Conservation (phyloP, 2,797 vertebrate species). For the Podarcis lilfordi region DNA sequence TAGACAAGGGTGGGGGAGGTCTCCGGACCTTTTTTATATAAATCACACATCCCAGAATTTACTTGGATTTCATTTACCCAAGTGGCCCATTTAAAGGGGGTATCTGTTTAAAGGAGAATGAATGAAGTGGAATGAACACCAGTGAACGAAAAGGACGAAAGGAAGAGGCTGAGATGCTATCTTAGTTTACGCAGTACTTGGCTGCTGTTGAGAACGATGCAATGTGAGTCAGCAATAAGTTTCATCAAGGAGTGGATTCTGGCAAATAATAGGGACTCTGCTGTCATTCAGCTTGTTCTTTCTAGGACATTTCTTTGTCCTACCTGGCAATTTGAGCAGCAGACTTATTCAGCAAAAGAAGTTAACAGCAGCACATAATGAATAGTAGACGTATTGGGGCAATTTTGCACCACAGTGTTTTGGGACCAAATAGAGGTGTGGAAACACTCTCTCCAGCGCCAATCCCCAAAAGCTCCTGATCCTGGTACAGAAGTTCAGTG, state of each 20-base stretch:
- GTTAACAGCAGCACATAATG: neutral
- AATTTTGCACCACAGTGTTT: neutral
- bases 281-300: neutral
- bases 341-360: neutral
- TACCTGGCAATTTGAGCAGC: neutral
- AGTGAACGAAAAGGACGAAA: neutral
- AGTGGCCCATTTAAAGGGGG: neutral
- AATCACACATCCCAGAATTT: neutral
- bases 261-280: neutral
- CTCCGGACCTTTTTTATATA: neutral
- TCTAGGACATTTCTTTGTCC: neutral
- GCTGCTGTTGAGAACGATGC: neutral
- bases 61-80: neutral
- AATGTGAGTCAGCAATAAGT: neutral
- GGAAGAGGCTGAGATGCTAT: neutral
- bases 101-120: no score
- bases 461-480: neutral
- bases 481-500: neutral
- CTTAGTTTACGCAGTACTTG: neutral
- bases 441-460: neutral
- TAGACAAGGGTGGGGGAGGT: neutral
- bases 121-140: neutral
- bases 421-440: neutral
- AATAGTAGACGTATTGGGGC: neutral
- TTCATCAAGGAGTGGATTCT: neutral